Evolutionary conservation across 1,140 invertebrate genomes (phyloP).

Genomic region (Agrilus planipennis): DNA sequence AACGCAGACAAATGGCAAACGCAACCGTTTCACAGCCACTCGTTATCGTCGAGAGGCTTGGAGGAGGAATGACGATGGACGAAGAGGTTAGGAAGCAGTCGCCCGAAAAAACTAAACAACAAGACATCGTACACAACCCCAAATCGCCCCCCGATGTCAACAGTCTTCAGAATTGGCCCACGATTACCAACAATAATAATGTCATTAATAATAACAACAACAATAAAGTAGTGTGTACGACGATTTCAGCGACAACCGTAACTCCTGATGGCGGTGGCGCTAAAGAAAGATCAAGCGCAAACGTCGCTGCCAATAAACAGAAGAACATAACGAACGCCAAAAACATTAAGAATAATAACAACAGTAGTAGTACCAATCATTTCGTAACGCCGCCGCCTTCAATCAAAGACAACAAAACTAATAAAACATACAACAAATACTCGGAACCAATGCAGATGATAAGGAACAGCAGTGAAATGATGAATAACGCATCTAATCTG

Average conservation of each 20-base stretch:
- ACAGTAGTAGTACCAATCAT: not conserved
- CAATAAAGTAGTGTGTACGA: too few species aligned
- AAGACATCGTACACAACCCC: not conserved
- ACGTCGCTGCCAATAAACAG: not conserved
- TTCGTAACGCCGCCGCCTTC: too few species aligned
- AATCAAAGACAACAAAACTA: not conserved
- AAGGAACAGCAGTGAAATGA: too few species aligned
- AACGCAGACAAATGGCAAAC: conserved; percentile 7
- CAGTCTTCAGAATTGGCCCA: conserved; percentile 11
- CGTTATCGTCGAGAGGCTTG: conserved; percentile 9
- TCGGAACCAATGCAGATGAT: not conserved
- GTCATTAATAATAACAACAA: conserved; percentile 6
- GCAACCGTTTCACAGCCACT: conserved; percentile 3
- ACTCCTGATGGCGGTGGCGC: too few species aligned
- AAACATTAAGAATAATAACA: not conserved
- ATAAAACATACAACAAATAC: not conserved
- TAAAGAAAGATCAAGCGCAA: too few species aligned
- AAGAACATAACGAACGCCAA: not conserved
- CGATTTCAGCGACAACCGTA: too few species aligned
- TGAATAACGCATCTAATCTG: conserved; percentile 13
- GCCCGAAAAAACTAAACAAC: not conserved
- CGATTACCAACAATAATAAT: conserved; percentile 10
- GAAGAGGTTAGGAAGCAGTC: not conserved
- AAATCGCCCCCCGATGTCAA: conserved; percentile 5
- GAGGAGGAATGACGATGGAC: too few species aligned